Conservation (phyloP, 1,140 invertebrate species). For the Tetraneura akinire region DNA sequence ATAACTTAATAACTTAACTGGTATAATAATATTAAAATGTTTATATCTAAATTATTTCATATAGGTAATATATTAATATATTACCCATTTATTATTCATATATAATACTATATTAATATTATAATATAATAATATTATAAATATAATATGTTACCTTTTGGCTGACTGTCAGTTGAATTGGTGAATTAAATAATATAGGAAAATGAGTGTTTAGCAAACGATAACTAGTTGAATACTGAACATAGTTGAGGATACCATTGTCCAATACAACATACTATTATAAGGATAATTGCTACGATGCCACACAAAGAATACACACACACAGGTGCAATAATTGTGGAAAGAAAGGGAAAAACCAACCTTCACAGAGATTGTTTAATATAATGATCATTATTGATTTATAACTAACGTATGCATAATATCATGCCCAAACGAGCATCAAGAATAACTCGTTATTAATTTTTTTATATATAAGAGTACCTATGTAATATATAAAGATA, state of each 20-base stretch:
- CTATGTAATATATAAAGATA: no score
- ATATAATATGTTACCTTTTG: conserved; percentile 10
- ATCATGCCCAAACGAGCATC: neutral
- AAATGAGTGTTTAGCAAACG: neutral
- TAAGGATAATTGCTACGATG: neutral
- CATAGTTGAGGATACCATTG: neutral
- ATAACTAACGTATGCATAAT: neutral
- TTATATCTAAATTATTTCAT: no score
- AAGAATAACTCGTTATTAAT: conserved; percentile 10
- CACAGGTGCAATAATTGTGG: neutral
- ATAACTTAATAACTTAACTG: no score
- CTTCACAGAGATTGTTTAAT: conserved; percentile 33
- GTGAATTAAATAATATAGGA: neutral
- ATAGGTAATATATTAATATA: no score
- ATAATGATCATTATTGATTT: conserved; percentile 25
- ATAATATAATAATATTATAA: no score
- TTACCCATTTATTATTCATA: no score
- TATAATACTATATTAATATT: no score
- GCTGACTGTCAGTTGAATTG: neutral
- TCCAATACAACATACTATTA: neutral
- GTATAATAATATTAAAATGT: no score
- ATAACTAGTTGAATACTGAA: conserved; percentile 5
- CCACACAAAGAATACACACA: conserved; percentile 12
- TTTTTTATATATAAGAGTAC: no score
- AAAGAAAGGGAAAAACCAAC: conserved; percentile 35